Percentiles rank a stretch among this genome's conserved stretches.
Conservation (phyloP, 1,140 invertebrate species). For the Camponotus floridanus region DNA sequence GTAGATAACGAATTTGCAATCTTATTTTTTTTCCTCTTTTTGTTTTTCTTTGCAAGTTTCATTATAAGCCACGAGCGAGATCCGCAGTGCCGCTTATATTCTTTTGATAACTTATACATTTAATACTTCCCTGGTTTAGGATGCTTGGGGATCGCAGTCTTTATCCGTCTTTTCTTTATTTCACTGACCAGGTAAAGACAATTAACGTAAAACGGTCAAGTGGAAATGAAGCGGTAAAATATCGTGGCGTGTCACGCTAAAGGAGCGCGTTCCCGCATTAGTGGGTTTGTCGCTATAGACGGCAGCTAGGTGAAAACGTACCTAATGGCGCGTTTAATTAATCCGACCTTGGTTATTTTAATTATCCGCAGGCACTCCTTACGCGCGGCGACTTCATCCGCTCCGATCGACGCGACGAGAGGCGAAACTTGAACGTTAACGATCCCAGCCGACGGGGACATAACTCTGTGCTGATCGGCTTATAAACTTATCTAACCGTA, state of each 20-base stretch:
- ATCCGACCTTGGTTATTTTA: constrained; percentile 66
- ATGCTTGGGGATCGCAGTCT: no score
- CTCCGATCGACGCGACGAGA: neutral
- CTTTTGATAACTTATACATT: constrained; percentile 15
- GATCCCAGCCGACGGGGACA: neutral
- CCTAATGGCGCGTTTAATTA: constrained; percentile 61
- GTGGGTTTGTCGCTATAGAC: constrained; percentile 25
- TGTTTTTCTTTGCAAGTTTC: no score
- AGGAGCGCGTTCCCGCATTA: constrained; percentile 19
- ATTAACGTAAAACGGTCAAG: constrained; percentile 48
- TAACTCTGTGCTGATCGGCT: constrained; percentile 42
- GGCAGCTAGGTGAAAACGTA: constrained; percentile 31
- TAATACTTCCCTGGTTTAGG: constrained; percentile 7
- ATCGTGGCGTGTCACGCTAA: constrained; percentile 3
- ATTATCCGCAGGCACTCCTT: constrained; percentile 53
- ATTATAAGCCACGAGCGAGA: neutral
- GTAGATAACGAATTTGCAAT: constrained; percentile 1
- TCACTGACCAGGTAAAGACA: constrained; percentile 1
- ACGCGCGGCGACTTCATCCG: constrained; percentile 50
- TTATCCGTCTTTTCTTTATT: constrained; percentile 26
- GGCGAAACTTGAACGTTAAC: constrained; percentile 48
- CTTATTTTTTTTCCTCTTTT: neutral
- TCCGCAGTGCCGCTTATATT: neutral
- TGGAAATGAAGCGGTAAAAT: constrained; percentile 43
- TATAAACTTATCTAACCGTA: constrained; percentile 58